Evolutionary conservation across 2,113 vertebrate genomes (phyloP).

Genomic region (Irena cyanogastra): DNA sequence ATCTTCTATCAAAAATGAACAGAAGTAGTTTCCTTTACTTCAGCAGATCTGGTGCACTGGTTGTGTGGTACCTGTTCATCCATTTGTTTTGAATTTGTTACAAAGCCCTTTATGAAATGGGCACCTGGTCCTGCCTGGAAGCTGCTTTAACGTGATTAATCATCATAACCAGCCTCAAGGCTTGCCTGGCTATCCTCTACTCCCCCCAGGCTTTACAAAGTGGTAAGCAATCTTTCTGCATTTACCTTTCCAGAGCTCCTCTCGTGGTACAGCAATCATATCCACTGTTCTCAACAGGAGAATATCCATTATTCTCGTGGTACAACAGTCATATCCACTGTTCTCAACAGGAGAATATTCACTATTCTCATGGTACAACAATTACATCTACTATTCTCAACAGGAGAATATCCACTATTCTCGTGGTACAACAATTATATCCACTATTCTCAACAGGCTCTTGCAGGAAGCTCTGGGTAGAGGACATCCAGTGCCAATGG

Average conservation of each 20-base stretch:
- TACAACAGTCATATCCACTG: rapidly evolving
- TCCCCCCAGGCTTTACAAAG: neutral
- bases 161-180: neutral
- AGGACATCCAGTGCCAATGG: neutral
- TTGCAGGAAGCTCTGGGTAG: neutral
- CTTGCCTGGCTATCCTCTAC: neutral
- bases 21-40: neutral
- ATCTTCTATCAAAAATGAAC: neutral
- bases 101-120: neutral
- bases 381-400: rapidly evolving
- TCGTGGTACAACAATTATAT: rapidly evolving
- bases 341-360: neutral
- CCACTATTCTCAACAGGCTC: neutral
- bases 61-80: neutral
- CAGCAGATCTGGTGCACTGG: neutral
- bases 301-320: too few relatives aligned
- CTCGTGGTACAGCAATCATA: rapidly evolving
- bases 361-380: rapidly evolving
- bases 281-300: too few relatives aligned
- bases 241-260: neutral
- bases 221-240: neutral
- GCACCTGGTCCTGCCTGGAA: neutral
- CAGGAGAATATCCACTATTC: rapidly evolving
- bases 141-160: neutral
- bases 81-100: neutral